Evolutionary conservation across 2,797 vertebrate genomes (phyloP).

Genomic region (Peromyscus aztecus): DNA sequence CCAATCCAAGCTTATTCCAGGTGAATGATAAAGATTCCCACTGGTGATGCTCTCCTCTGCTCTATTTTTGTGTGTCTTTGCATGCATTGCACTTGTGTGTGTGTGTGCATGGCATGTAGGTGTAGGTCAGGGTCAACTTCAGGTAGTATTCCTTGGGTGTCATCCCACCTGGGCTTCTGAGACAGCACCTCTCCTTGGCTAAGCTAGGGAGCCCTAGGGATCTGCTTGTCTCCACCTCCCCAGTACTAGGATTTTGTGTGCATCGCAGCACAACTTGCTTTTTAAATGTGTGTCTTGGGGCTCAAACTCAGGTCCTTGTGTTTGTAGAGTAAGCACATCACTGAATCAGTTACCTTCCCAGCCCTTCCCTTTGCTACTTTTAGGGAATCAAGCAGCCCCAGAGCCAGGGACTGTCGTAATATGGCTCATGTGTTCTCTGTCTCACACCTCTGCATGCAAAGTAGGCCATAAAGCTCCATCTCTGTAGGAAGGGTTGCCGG

Average conservation of each 20-base stretch:
- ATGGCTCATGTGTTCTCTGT: background rate
- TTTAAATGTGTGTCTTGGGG: background rate
- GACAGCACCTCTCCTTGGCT: background rate
- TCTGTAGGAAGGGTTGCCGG: accelerated
- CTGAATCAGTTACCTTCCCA: background rate
- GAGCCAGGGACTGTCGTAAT: background rate
- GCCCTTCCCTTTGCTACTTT: background rate
- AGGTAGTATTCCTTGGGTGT: background rate
- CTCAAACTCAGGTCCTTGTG: background rate
- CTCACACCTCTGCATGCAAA: background rate
- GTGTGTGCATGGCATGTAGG: background rate
- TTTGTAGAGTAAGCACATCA: background rate
- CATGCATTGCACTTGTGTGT: background rate
- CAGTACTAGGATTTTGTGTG: background rate
- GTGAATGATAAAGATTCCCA: constrained; percentile 39
- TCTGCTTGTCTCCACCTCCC: background rate
- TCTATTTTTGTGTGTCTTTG: background rate
- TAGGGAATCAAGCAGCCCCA: background rate
- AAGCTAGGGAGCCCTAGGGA: background rate
- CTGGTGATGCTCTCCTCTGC: background rate
- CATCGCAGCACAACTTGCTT: background rate
- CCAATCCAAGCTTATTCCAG: constrained; percentile 66
- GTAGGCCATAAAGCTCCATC: background rate
- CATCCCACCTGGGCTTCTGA: background rate
- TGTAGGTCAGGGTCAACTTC: background rate